A percentile compares a stretch with the other conserved stretches of the same genome.
These are phyloP conservation scores for Nicator chloris DNA, from an alignment of 2,113 vertebrate species.

Conservation along the genomic window DNA sequence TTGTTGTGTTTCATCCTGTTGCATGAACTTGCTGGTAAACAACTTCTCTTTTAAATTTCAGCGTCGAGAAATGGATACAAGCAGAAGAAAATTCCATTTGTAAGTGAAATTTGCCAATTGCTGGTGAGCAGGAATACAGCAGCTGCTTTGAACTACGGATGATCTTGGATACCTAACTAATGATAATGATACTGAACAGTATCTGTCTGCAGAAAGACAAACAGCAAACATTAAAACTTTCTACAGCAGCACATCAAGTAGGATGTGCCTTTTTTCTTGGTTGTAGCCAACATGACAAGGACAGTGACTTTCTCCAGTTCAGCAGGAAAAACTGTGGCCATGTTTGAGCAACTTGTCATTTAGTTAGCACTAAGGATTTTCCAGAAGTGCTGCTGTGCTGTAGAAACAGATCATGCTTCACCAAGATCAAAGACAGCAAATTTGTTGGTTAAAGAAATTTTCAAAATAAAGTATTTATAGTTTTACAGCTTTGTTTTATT, in stretches of 20 bases:
- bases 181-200: background rate
- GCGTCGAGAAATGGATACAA: constrained; percentile 96
- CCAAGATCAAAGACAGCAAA: background rate
- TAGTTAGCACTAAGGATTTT: background rate
- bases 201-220: background rate
- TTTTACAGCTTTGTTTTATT: background rate
- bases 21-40: background rate
- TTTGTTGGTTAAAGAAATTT: background rate
- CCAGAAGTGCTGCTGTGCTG: background rate
- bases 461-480: constrained; percentile 41
- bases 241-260: background rate
- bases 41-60: constrained; percentile 68
- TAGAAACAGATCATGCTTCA: background rate
- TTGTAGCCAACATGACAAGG: background rate
- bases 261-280: background rate
- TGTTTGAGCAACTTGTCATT: background rate
- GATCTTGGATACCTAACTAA: background rate
- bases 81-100: constrained; percentile 94
- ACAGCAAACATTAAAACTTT: background rate
- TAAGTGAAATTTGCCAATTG: constrained; percentile 43
- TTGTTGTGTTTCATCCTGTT: background rate
- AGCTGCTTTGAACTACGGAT: background rate
- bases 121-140: background rate
- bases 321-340: background rate
- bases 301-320: background rate